Evolutionary conservation across 2,797 vertebrate species (phyloP).

Genomic region (Hephaestus fuliginosus): DNA sequence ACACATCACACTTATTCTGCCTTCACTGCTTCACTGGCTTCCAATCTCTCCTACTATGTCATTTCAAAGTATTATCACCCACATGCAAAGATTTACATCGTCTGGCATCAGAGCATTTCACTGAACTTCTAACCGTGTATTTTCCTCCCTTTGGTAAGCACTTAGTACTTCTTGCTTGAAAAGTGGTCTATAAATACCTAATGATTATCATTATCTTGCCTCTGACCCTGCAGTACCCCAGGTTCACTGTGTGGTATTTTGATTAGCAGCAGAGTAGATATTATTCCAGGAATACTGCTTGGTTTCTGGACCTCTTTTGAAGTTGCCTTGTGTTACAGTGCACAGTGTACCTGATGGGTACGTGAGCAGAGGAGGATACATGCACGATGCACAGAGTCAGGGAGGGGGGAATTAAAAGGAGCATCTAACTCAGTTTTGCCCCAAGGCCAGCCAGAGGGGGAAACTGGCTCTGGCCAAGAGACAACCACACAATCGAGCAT

Average conservation of each 20-base stretch:
- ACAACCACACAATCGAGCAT: not conserved
- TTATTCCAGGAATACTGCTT: not conserved
- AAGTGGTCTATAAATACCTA: not conserved
- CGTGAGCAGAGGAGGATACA: not conserved
- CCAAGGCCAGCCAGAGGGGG: not conserved
- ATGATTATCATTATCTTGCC: not conserved
- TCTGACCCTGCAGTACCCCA: not conserved
- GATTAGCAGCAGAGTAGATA: not conserved
- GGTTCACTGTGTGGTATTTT: not conserved
- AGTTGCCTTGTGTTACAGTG: not conserved
- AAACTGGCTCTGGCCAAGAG: not conserved
- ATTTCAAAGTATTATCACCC: not conserved
- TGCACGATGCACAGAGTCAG: not conserved
- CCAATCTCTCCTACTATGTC: not conserved
- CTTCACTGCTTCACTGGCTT: not conserved
- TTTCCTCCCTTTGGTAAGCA: not conserved
- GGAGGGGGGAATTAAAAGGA: not conserved
- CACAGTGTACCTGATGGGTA: not conserved
- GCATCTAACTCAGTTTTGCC: not conserved
- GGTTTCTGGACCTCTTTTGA: not conserved
- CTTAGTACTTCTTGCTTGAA: not conserved
- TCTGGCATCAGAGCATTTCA: not conserved
- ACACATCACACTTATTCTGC: too few relatives aligned
- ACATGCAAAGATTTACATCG: not conserved
- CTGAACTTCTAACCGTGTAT: not conserved